These are phyloP conservation scores for Chaenocephalus aceratus DNA, from an alignment of 2,113 vertebrate species.

Conservation along the genomic window DNA sequence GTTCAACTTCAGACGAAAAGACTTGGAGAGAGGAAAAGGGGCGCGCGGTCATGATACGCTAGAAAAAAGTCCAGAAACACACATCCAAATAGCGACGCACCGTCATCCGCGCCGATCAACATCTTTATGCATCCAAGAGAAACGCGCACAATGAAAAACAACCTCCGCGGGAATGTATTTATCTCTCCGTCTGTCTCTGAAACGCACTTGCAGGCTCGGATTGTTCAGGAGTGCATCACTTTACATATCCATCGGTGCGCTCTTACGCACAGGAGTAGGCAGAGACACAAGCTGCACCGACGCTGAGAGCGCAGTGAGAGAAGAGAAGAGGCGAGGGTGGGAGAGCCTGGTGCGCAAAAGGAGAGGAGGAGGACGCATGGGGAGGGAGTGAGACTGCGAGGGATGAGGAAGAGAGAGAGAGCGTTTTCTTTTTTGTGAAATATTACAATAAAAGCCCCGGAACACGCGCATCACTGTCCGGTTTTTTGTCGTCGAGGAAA, in stretches of 20 bases:
- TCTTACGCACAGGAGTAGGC: constrained; percentile 75
- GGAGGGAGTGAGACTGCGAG: constrained; percentile 46
- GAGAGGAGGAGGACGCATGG: constrained; percentile 63
- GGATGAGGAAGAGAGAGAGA: constrained; percentile 20
- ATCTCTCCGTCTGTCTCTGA: constrained; percentile 34
- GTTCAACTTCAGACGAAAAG: constrained; percentile 71
- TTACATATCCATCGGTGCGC: constrained; percentile 73
- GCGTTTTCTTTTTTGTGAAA: constrained; percentile 35
- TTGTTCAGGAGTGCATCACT: constrained; percentile 60
- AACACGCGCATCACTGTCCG: constrained; percentile 32
- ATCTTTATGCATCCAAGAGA: constrained; percentile 64
- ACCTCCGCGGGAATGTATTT: constrained; percentile 21
- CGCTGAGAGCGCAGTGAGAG: constrained; percentile 78
- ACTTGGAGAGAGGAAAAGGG: constrained; percentile 55
- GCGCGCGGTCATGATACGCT: constrained; percentile 71
- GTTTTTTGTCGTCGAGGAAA: constrained; percentile 39
- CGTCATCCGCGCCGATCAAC: constrained; percentile 71
- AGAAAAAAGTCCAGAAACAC: constrained; percentile 75
- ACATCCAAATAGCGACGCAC: constrained; percentile 71
- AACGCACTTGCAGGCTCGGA: constrained; percentile 29
- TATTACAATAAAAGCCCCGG: constrained; percentile 41
- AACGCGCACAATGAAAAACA: constrained; percentile 5
- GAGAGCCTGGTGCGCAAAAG: constrained; percentile 73
- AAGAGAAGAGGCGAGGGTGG: constrained; percentile 75
- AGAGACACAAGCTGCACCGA: constrained; percentile 70